Base-by-base conservation (phyloP, 2,113 vertebrate species). In the Pholis gunnellus region DNA sequence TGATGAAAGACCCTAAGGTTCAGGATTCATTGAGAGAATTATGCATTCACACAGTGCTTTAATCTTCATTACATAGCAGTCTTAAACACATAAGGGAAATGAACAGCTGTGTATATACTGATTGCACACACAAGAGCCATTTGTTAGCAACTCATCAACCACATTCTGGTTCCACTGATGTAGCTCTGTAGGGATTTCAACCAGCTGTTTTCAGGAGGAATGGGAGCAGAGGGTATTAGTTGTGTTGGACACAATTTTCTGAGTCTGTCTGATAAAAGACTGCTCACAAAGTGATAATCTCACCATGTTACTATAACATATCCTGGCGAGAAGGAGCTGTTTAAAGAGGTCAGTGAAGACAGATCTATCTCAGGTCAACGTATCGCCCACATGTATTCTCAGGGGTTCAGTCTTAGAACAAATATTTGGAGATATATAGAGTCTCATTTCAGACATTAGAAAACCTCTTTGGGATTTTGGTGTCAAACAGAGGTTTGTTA, bases 201-300 rank as follows among this genome's bases (percentile, higher is more conserved):
- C 38, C 29, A 74, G 56, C 44, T 75, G 84, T 48, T 78, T 63
- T 69, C 13, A 56, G 8, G 72, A 57, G 6, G 59, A 20, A 59
- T 46, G 25, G 38, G 18, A 50, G 61, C 29, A 38, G 40, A 67
- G 31, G 44, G 42, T 31, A 34, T 36, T 10, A 52, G 56, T 15
- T 52, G 42, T 31, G 42, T 50, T 18, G 15, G 20, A 27, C 20
- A 36, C 11, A 14, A 40, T 59, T 74, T 71, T 67, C 50, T 20
- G 14, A 52, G 54, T 59, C 27, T 38, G 50, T 68, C 31, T 38
- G 52, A 59, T 36, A 27, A 59, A 52, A 38, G 60, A 31, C 8
- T 38, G 40, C 78, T 52, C 78, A 59, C 68, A 50, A 60, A 74
- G 29, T 57, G 29, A 61, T 27, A 11, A 42, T 9, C 7, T 40